Evolutionary conservation across 2,797 vertebrate species (phyloP), one percentile per base, ranked within the genome.

Genomic region (Pseudomugil tenellus): DNA sequence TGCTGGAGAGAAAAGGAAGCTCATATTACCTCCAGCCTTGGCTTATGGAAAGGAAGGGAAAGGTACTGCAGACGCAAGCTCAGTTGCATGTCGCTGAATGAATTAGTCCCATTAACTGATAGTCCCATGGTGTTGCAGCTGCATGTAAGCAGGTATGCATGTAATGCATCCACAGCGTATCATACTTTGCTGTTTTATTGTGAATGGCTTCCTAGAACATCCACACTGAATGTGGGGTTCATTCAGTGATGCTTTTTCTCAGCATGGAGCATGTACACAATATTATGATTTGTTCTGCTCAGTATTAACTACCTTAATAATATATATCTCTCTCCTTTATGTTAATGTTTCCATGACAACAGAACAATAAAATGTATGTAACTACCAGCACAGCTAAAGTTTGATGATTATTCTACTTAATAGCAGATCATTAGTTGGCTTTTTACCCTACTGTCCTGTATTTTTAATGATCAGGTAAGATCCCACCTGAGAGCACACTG

Each of bases 11-110:
- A 98, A 95, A 90, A 91, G 98, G 83, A 97, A 96, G 55, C 92
- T 99, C 6, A 87, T 91, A 53, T 52, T 99, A 58, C 98, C 98
- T 74, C 94, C 98, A 31, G 89, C 92, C 6, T 90, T 99, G 78
- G 98, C 94, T 69, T 99, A 98, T 63, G 98, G 98, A 66, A 98
- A 97, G 92, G 96, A 98, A 76, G 98, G 98, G 37, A 97, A 94
- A 96, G 98, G 98, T 99, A 81, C 19, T 2, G 4, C 4, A n/a
- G 16, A 25, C n/a, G 56, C 29, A 35, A 14, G 56, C 32, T n/a
- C 48, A 19, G 26, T 39, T 66, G 74, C 70, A 89, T 69, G 72
- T 13, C 55, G 58, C 21, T 28, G 16, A 14, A 34, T 4, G 48
- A 16, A 17, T 19, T 23, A 41, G 39, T 13, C 9, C 19, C 21